These are phyloP conservation scores for Hermetia illucens DNA, from an alignment of 1,140 invertebrate genomes.

Conservation along the genomic window DNA sequence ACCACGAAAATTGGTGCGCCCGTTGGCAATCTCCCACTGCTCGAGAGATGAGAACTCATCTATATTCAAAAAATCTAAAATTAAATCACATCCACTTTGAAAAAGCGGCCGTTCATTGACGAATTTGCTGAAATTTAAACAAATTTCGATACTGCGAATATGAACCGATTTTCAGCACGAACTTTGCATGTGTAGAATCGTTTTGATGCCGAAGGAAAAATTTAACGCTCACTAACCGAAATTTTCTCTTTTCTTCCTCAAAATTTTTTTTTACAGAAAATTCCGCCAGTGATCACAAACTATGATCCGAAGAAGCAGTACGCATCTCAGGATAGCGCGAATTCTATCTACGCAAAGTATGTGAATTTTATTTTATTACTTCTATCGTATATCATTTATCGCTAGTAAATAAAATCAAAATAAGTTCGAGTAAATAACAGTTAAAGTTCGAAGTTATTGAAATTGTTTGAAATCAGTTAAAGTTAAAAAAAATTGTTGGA, in stretches of 20 bases:
- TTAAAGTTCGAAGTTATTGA: background rate
- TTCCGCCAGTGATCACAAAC: conserved; percentile 26
- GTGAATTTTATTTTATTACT: conserved; percentile 11
- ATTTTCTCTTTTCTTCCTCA: background rate
- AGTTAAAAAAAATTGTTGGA: background rate
- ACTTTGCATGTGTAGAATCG: too few species aligned
- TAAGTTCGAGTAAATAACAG: background rate
- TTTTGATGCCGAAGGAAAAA: too few species aligned
- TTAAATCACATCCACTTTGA: too few species aligned
- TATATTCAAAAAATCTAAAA: too few species aligned
- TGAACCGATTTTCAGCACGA: too few species aligned
- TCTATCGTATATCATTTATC: conserved; percentile 3
- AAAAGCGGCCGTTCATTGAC: too few species aligned
- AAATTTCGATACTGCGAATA: too few species aligned
- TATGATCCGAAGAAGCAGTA: conserved; percentile 28
- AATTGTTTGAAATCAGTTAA: conserved; percentile 1
- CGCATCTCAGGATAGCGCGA: conserved; percentile 21
- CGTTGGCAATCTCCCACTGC: too few species aligned
- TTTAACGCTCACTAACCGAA: too few species aligned
- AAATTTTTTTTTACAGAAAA: conserved; percentile 24
- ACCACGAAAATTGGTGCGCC: too few species aligned
- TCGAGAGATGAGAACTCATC: too few species aligned
- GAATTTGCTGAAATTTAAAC: too few species aligned
- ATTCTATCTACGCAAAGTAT: conserved; percentile 26
- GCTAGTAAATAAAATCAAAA: conserved; percentile 4